Evolutionary conservation across 2,113 vertebrate species (phyloP).

Genomic region (Salminus brasiliensis): DNA sequence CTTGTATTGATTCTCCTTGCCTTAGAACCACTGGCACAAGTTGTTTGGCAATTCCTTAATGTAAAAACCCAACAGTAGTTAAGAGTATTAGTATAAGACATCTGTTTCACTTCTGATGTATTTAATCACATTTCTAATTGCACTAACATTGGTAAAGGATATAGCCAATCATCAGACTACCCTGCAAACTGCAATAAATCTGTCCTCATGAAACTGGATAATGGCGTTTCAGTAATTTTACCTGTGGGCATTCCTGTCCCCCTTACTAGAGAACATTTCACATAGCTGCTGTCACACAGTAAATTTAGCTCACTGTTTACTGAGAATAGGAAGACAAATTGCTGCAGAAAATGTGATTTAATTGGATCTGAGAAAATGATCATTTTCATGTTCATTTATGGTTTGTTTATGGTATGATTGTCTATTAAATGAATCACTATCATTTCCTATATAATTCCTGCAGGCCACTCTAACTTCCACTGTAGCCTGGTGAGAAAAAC

Average conservation of each 20-base stretch:
- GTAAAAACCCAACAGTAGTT: not conserved
- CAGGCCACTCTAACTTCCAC: not conserved
- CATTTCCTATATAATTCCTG: not conserved
- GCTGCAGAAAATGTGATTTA: not conserved
- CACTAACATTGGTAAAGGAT: not conserved
- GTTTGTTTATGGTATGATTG: too few relatives aligned
- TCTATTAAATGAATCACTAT: not conserved
- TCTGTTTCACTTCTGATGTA: not conserved
- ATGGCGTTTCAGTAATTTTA: not conserved
- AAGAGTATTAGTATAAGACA: not conserved
- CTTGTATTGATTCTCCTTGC: not conserved
- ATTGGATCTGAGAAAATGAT: not conserved
- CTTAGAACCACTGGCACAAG: not conserved
- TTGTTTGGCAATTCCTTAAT: not conserved
- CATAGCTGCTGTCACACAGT: not conserved
- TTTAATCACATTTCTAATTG: conserved; percentile 16
- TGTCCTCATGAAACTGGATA: not conserved
- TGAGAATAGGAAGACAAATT: not conserved
- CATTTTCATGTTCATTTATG: not conserved
- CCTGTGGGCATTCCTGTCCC: not conserved
- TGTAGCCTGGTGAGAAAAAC: not conserved
- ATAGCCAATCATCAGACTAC: not conserved
- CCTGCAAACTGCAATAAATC: not conserved
- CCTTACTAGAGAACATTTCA: not conserved
- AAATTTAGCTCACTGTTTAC: conserved; percentile 9